These are phyloP conservation scores for Caenorhabditis sp. DNA, from an alignment of 2,888 invertebrate genomes.

Conservation along the genomic window DNA sequence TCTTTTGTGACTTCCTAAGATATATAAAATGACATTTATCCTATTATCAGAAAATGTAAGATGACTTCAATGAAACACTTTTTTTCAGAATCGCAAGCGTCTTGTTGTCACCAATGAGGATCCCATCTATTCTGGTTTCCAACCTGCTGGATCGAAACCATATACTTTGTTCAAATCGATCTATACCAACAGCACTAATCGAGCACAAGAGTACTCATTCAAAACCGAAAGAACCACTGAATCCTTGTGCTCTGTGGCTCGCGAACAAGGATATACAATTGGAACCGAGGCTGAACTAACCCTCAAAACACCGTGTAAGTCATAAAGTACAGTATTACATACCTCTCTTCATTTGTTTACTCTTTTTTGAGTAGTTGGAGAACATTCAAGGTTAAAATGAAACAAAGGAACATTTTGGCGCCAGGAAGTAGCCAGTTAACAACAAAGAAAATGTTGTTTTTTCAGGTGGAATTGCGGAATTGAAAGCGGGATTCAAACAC, in stretches of 20 bases:
- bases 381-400: neutral
- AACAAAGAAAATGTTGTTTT: neutral
- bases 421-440: neutral
- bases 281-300: constrained; percentile 73
- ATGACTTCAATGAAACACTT: neutral
- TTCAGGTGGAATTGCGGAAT: constrained; percentile 72
- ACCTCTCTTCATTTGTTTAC: neutral
- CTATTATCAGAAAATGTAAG: neutral
- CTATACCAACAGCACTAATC: constrained; percentile 70
- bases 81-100: constrained; percentile 65
- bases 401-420: neutral
- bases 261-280: constrained; percentile 71
- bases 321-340: neutral
- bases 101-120: constrained; percentile 66
- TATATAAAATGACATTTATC: neutral
- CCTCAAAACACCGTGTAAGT: constrained; percentile 73
- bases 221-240: constrained; percentile 71
- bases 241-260: constrained; percentile 63
- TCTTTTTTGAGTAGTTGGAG: neutral
- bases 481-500: constrained; percentile 72
- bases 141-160: constrained; percentile 68
- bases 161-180: constrained; percentile 71
- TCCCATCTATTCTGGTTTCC: constrained; percentile 66
- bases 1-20: too few relatives aligned
- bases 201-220: constrained; percentile 70